Evolutionary conservation across 2,113 vertebrate genomes (phyloP), one percentile per base, ranked within the genome.

Genomic region (Lasiurus borealis): DNA sequence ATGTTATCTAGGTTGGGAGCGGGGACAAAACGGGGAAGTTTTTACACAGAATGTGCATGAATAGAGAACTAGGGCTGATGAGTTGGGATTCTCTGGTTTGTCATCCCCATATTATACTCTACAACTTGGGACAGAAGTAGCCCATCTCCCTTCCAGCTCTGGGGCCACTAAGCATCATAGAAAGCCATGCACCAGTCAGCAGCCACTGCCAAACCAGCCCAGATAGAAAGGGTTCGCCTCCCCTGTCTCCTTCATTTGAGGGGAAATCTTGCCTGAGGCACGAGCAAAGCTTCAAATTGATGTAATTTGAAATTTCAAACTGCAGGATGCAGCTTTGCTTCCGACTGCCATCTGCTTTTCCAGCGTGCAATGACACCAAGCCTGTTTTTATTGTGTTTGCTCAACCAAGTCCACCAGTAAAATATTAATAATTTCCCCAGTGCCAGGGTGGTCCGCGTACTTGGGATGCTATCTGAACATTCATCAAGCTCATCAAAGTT

Each of bases 301-400:
- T 98, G 98, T 98, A 98, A 98, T 98, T 98, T 98, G 97, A 98
- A 98, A 98, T 98, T 98, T 98, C 98, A 98, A 98, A 98, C 97
- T 98, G 98, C 98, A 71, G 97, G 97, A 98, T 98, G 97, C 97
- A 98, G 98, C 97, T 98, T 97, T 98, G 98, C 98, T 98, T 98
- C 98, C 18, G 88, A 98, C 98, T 98, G 98, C 98, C 98, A 98
- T 98, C 98, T 99, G 98, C 98, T 98, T 98, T 98, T 98, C 97
- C 96, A 96, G 96, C 72, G 86, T 91, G 96, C 98, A 96, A 57
- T 97, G 98, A 98, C 98, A 98, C 96, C 81, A 91, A 97, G 96
- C 96, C 97, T 98, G 97, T 97, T 98, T 98, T 98, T 97, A 98
- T 97, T 98, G 95, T 97, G 97, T 98, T 98, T 98, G 97, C 96